Conservation (phyloP, 2,888 invertebrate genomes). For the Ischnus inquisitorius region DNA sequence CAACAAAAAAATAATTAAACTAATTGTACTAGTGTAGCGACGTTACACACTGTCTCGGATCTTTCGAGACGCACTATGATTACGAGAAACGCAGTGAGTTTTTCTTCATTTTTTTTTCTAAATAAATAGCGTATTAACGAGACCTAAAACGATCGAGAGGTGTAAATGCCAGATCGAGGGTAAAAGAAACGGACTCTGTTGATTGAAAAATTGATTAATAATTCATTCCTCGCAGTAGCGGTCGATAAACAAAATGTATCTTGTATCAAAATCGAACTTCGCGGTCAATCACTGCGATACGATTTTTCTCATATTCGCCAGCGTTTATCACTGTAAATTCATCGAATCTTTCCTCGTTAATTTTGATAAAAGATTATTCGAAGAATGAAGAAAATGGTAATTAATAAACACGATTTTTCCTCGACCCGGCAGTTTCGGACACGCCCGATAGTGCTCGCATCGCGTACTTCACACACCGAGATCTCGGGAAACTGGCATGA, state of each 20-base stretch:
- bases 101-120: conserved; percentile 10
- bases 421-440: conserved; percentile 8
- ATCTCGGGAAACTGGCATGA: conserved; percentile 53
- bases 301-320: background rate
- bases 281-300: background rate
- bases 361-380: background rate
- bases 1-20: conserved; percentile 53
- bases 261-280: background rate
- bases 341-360: background rate
- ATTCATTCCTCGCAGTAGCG: background rate
- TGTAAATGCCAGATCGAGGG: background rate
- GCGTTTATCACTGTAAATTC: background rate
- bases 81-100: conserved; percentile 16
- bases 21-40: conserved; percentile 59
- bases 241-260: background rate
- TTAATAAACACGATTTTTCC: conserved; percentile 28
- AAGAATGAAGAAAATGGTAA: background rate
- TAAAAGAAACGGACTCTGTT: background rate
- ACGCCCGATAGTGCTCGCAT: conserved; percentile 46
- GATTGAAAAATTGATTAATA: background rate
- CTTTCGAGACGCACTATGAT: conserved; percentile 33
- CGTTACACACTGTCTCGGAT: conserved; percentile 29
- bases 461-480: conserved; percentile 49
- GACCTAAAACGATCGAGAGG: background rate
- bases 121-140: conserved; percentile 25